Base-by-base conservation (phyloP, 2,113 vertebrate genomes). In the Poecile atricapillus region DNA sequence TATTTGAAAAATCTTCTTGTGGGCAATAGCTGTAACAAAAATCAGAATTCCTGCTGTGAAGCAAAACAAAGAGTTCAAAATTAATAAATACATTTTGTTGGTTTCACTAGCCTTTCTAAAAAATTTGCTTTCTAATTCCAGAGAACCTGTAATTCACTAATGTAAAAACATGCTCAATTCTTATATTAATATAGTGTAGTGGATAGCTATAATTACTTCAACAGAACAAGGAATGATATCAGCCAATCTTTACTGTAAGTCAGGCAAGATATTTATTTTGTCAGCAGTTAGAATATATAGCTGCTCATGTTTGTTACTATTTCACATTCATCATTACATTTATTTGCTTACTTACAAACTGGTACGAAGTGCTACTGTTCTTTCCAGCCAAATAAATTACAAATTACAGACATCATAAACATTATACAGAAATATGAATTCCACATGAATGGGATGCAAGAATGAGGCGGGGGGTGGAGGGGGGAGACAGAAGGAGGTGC, bases 231-330 rank as follows among this genome's bases (percentile, higher is more conserved):
- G 30, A 89, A 55, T 3, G 43, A 19, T 71, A 56, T 73, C 41
- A 95, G 52, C 11, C 39, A 68, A 18, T 23, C 52, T 28, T 17
- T 46, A 56, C 75, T 94, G 83, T 74, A 81, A 93, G 55, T 59
- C 89, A 94, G 81, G 68, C 83, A 95, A 86, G 33, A 44, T 83
- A 64, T 89, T 87, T 96, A 95, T 91, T 90, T 91, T 86, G 33
- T 64, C 83, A 92, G 65, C 87, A 77, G 35, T 64, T 76, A 43
- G 31, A 93, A 84, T 62, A 77, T 75, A 90, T 19, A 83, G 83
- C 75, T 93, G 50, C 24, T 94, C 22, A 9, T 82, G 37, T 84
- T 84, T 92, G 33, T 78, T 83, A 63, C 11, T 46, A 73, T 73
- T 94, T 92, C 39, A 91, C 55, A 87, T 50, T 86, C 31, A 83